Percentiles rank a stretch among this genome's conserved stretches.
Evolutionary conservation across 2,888 invertebrate species (phyloP).

Genomic region (Imbricaverruca yamaguchii): DNA sequence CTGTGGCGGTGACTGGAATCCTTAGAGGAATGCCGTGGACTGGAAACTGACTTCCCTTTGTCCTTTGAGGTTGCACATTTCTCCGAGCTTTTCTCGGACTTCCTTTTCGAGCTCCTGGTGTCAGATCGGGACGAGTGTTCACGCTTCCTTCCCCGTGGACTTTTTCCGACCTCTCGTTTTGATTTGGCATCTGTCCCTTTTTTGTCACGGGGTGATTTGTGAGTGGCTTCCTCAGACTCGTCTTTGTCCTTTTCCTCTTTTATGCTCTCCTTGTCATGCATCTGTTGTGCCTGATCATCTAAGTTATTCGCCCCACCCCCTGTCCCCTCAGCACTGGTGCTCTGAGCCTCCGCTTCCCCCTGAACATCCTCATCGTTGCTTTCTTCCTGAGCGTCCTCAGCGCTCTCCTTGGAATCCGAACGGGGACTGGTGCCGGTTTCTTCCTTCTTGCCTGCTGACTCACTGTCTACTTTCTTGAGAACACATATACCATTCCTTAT

Average conservation of each 20-base stretch:
- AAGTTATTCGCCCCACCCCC: slow-evolving; percentile 26
- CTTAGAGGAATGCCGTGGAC: neutral
- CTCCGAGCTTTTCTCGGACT: slow-evolving; percentile 27
- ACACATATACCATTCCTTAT: neutral
- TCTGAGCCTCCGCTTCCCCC: neutral
- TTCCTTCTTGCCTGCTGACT: neutral
- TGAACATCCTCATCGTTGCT: neutral
- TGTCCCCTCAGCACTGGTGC: slow-evolving; percentile 13
- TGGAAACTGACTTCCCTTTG: neutral
- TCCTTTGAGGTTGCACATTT: neutral
- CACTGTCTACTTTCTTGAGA: neutral
- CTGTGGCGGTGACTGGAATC: slow-evolving; percentile 21
- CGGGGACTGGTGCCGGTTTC: neutral
- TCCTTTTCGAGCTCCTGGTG: slow-evolving; percentile 38
- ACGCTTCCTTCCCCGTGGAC: slow-evolving; percentile 29
- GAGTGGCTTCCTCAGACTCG: neutral
- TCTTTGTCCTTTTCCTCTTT: neutral
- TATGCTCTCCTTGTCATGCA: neutral
- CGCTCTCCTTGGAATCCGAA: neutral
- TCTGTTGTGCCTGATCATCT: too few relatives aligned
- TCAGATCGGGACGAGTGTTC: slow-evolving; percentile 37
- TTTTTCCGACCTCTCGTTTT: slow-evolving; percentile 27
- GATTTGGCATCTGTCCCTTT: neutral
- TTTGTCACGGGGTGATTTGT: too few relatives aligned
- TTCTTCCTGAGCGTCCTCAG: neutral